phyloP scores from a whole-genome alignment of 30 jellyfish, hydroid and myxozoan genomes.

The Turritopsis rubra region DNA sequence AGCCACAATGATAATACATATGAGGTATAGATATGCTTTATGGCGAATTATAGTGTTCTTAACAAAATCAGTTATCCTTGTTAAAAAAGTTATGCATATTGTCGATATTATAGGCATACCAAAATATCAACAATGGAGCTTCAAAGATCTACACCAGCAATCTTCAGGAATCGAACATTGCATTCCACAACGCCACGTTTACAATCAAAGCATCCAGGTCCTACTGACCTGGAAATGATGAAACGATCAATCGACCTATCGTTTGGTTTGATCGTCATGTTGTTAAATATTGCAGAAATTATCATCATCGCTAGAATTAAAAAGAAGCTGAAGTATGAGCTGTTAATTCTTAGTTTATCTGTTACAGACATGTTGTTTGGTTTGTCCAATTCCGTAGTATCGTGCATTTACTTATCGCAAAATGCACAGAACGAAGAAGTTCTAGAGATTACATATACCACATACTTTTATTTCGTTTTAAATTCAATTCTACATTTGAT shows the following conservation, averaged over 20 bases:
- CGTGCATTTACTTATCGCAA: not conserved
- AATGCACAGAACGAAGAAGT: slow-evolving; percentile 5
- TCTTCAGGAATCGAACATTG: too few relatives aligned
- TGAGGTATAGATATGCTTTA: too few relatives aligned
- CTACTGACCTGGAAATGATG: not conserved
- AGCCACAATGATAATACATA: too few relatives aligned
- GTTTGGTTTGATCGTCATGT: slow-evolving; percentile 14
- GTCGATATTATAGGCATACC: too few relatives aligned
- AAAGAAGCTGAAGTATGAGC: not conserved
- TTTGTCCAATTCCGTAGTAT: slow-evolving; percentile 11
- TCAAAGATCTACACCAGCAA: too few relatives aligned
- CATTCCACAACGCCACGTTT: too few relatives aligned
- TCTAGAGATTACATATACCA: slow-evolving; percentile 3
- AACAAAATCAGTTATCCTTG: too few relatives aligned
- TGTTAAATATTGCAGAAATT: slow-evolving; percentile 8
- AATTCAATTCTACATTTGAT: slow-evolving; percentile 12
- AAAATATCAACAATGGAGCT: too few relatives aligned
- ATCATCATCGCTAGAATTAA: not conserved
- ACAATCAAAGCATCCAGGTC: not conserved
- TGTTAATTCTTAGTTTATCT: slow-evolving; percentile 11
- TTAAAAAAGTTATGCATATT: too few relatives aligned
- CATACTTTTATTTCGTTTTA: slow-evolving; percentile 22
- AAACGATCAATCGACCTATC: slow-evolving; percentile 23
- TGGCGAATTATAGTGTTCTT: too few relatives aligned
- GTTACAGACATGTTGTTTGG: slow-evolving; percentile 23